Evolutionary conservation across 2,113 vertebrate genomes (phyloP), one percentile per base, ranked within the genome.

Genomic region (Pagrus major): DNA sequence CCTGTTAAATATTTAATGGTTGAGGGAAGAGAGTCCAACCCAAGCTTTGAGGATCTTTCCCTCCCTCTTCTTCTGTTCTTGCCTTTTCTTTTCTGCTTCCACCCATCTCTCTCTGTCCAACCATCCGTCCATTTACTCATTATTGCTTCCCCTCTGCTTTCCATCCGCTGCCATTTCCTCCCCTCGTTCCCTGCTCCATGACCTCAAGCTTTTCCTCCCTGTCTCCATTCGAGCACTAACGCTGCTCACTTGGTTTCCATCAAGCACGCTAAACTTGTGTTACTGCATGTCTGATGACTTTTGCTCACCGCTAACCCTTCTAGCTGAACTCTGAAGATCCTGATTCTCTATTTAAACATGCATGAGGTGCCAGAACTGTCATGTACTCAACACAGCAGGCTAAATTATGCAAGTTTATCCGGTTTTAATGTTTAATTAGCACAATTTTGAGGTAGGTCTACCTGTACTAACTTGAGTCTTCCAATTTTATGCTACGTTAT

Each of bases 1-100:
- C 46, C 66, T 72, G 66, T 71, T 92, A 51, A 90, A 92, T 92
- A 86, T 89, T 92, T 92, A 89, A 92, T 89, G 49, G 46, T 1
- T 31, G 42, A 31, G 52, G 55, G 31, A 75, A 52, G 33, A 76
- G 33, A 73, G 74, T 82, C 85, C 56, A 77, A 25, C 42, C 16
- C 15, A 25, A 58, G 66, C 80, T 81, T 68, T 76, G 63, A 80
- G 68, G 77, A 78, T 72, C 39, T 65, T 42, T 42, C 12, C 21
- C 42, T 44, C 6, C 29, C 2, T n/a, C 27, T 52, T 29, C n/a
- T 39, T 63, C 23, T 56, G 21, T 27, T 31, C 7, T 44, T 71
- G 29, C 9, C 11, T 0, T 70, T 27, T 25, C 21, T 61, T 47
- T 11, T 25, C 47, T 27, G 27, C 52, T 9, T 9, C 60, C 41